Evolutionary conservation across 2,888 invertebrate genomes (phyloP).

Genomic region (Mesochorus sp.): DNA sequence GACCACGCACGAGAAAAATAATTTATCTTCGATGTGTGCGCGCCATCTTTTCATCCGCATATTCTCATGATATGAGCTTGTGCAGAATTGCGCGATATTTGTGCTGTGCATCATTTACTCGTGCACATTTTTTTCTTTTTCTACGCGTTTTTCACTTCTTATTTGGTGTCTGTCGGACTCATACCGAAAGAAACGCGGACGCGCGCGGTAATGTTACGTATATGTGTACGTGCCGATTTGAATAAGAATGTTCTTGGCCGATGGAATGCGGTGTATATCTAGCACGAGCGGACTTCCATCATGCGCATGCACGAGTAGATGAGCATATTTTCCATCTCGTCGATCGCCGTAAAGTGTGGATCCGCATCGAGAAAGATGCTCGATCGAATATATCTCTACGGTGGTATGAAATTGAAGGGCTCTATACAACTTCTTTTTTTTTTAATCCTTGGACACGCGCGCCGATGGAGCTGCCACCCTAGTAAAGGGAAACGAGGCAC

Average conservation of each 20-base stretch:
- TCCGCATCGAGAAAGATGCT: conserved; percentile 23
- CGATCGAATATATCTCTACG: conserved; percentile 61
- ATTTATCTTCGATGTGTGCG: conserved; percentile 43
- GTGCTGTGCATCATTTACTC: conserved; percentile 21
- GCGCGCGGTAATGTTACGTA: conserved; percentile 41
- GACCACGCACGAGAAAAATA: conserved; percentile 50
- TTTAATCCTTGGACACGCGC: conserved; percentile 66
- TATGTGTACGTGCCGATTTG: conserved; percentile 42
- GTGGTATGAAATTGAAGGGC: conserved; percentile 72
- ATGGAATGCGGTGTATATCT: conserved; percentile 6
- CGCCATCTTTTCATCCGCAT: conserved; percentile 10
- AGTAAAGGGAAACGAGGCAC: conserved; percentile 18
- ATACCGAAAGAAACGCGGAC: conserved; percentile 42
- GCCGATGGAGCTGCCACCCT: conserved; percentile 52
- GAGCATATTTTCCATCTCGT: conserved; percentile 33
- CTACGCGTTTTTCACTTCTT: background rate
- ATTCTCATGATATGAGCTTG: background rate
- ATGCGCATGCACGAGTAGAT: conserved; percentile 13
- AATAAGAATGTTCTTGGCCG: conserved; percentile 33
- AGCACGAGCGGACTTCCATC: background rate
- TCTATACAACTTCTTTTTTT: conserved; percentile 55
- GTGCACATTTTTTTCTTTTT: background rate
- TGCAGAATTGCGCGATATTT: conserved; percentile 43
- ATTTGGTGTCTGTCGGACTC: conserved; percentile 49
- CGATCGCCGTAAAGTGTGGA: conserved; percentile 40